Evolutionary conservation across 2,888 invertebrate species (phyloP), one percentile per base, ranked within the genome.

Genomic region (Dasypogon diadema): DNA sequence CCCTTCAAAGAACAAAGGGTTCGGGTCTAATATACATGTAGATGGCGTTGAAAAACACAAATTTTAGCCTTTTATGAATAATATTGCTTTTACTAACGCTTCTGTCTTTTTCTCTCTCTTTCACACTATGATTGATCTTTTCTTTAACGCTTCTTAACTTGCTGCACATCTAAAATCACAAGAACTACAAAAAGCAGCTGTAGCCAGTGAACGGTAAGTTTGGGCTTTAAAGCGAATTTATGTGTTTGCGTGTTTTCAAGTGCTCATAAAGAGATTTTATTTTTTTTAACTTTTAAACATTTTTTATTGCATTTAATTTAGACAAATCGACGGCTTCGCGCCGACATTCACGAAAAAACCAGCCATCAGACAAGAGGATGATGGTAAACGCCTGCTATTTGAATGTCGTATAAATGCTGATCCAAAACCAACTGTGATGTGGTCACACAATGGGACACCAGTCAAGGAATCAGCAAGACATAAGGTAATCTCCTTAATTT

Each of bases 271-370:
- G n/a, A n/a, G n/a, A n/a, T n/a, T n/a, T n/a, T n/a, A n/a, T n/a
- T n/a, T n/a, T n/a, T n/a, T n/a, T n/a, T n/a, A n/a, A 14, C 16
- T 51, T 24, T 51, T 48, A n/a, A n/a, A n/a, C n/a, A n/a, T 22
- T 26, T 60, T 22, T 58, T 56, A 22, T n/a, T n/a, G n/a, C n/a
- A n/a, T n/a, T 56, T 42, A 54, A 54, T 63, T 56, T 88, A 97
- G 97, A 90, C 96, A 97, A 96, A 95, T 96, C 89, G 97, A 97
- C 89, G 97, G 97, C 85, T 93, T 95, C 87, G 97, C 98, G 87
- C 98, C 98, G 84, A 97, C 97, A 85, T 98, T 98, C 89, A 93
- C 96, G 87, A 96, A 97, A 89, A 98, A 98, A 88, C 98, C 98
- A 79, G 93, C 96, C 82, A 98, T 98, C 87, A 91, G 97, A 85